Conservation (phyloP, 2,888 invertebrate species). For the Conomelus anceps region DNA sequence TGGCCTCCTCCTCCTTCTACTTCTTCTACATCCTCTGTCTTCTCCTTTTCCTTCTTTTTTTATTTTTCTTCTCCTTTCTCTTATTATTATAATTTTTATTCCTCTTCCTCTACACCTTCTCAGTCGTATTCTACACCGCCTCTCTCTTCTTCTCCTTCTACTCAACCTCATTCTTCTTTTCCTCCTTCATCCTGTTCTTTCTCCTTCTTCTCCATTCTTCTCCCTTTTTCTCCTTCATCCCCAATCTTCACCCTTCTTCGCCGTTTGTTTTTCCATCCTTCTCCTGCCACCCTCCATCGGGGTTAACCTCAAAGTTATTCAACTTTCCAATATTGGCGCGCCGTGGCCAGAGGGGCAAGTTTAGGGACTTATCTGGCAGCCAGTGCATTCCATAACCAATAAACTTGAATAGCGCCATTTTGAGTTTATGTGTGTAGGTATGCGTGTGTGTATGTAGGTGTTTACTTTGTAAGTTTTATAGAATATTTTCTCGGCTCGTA, state of each 20-base stretch:
- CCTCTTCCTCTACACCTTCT: background rate
- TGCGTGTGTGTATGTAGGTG: too few relatives aligned
- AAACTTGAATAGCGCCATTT: too few relatives aligned
- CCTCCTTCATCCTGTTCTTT: background rate
- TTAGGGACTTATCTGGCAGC: too few relatives aligned
- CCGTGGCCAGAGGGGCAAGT: too few relatives aligned
- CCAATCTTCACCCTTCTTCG: background rate
- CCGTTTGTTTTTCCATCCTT: background rate
- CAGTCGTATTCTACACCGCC: background rate
- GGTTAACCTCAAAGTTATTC: too few relatives aligned
- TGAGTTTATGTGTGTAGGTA: too few relatives aligned
- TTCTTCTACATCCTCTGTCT: too few relatives aligned
- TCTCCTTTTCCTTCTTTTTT: background rate
- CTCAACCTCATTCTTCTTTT: background rate
- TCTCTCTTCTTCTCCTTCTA: background rate
- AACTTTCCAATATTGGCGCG: too few relatives aligned
- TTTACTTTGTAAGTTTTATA: too few relatives aligned
- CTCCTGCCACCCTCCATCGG: background rate
- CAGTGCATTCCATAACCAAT: too few relatives aligned
- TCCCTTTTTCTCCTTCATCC: background rate
- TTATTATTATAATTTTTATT: too few relatives aligned
- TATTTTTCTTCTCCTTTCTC: background rate
- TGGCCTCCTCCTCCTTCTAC: background rate
- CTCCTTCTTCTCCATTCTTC: background rate
- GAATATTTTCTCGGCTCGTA: too few relatives aligned